These are phyloP conservation scores for Drosophila tristis DNA, from an alignment of 1,140 invertebrate species.

Conservation along the genomic window DNA sequence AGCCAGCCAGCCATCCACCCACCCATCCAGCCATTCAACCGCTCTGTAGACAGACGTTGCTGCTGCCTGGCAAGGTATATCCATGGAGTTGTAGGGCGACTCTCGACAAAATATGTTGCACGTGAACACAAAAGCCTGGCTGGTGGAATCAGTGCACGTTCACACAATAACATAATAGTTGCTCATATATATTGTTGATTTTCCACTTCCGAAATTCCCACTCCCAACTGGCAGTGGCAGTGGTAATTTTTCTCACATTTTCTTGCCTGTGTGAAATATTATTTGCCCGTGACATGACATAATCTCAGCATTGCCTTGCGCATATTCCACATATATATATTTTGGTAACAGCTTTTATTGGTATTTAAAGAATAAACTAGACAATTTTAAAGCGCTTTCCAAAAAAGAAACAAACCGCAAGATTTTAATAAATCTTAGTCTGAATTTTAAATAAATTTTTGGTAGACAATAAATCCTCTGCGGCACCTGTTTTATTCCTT, in stretches of 20 bases:
- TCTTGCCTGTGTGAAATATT: slow-evolving; percentile 50
- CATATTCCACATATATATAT: not conserved
- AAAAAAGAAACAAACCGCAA: no score
- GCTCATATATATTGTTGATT: slow-evolving; percentile 72
- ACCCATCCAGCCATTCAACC: not conserved
- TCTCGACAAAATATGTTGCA: slow-evolving; percentile 57
- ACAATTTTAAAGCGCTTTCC: no score
- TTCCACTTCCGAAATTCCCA: slow-evolving; percentile 26
- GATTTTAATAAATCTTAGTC: no score
- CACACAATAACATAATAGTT: slow-evolving; percentile 83
- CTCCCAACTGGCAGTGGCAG: not conserved
- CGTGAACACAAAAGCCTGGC: slow-evolving; percentile 72
- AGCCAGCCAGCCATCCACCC: not conserved
- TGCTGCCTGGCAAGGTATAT: no score
- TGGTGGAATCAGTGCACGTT: slow-evolving; percentile 75
- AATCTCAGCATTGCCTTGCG: slow-evolving; percentile 44
- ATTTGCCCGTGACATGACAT: slow-evolving; percentile 61
- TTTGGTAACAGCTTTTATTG: not conserved
- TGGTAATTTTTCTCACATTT: slow-evolving; percentile 59
- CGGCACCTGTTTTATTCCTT: no score
- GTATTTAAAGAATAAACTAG: not conserved
- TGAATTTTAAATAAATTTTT: no score
- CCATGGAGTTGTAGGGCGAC: not conserved
- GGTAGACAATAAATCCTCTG: no score
- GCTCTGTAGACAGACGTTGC: slow-evolving; percentile 3